These are phyloP conservation scores for Trachelipus rathkii DNA, from an alignment of 1,140 invertebrate species.

Conservation along the genomic window DNA sequence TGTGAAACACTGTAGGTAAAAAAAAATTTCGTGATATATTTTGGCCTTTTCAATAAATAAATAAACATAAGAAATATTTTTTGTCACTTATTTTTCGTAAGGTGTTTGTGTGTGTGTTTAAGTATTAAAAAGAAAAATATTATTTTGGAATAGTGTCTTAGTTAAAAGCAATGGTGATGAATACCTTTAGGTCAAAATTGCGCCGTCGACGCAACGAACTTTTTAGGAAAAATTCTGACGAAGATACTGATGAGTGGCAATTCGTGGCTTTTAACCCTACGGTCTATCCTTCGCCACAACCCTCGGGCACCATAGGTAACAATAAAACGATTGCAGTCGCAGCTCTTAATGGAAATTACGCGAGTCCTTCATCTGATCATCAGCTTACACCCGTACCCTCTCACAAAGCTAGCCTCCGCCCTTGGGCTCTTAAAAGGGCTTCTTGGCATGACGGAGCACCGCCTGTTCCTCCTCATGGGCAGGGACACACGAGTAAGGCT, in stretches of 20 bases:
- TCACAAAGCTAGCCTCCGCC: conserved; percentile 36
- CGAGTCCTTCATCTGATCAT: conserved; percentile 13
- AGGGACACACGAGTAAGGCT: conserved; percentile 29
- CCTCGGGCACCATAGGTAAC: conserved; percentile 31
- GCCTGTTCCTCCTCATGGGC: conserved; percentile 41
- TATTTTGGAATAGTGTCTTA: too few relatives aligned
- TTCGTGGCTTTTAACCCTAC: conserved; percentile 44
- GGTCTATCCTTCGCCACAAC: conserved; percentile 26
- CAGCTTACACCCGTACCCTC: conserved; percentile 12
- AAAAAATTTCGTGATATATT: background rate
- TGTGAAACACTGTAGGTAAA: background rate
- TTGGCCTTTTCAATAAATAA: background rate
- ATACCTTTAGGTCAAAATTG: conserved; percentile 44
- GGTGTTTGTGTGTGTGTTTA: background rate
- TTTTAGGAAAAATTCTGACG: conserved; percentile 39
- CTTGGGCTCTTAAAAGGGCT: conserved; percentile 40
- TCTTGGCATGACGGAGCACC: conserved; percentile 43
- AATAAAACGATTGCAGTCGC: conserved; percentile 3
- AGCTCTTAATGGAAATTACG: conserved; percentile 23
- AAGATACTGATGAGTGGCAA: conserved; percentile 45
- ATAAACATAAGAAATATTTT: background rate
- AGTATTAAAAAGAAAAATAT: background rate
- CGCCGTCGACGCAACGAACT: conserved; percentile 44
- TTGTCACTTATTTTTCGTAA: background rate
- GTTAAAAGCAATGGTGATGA: conserved; percentile 44